Conservation (phyloP, 2,113 vertebrate genomes). For the Danionella cerebrum region DNA sequence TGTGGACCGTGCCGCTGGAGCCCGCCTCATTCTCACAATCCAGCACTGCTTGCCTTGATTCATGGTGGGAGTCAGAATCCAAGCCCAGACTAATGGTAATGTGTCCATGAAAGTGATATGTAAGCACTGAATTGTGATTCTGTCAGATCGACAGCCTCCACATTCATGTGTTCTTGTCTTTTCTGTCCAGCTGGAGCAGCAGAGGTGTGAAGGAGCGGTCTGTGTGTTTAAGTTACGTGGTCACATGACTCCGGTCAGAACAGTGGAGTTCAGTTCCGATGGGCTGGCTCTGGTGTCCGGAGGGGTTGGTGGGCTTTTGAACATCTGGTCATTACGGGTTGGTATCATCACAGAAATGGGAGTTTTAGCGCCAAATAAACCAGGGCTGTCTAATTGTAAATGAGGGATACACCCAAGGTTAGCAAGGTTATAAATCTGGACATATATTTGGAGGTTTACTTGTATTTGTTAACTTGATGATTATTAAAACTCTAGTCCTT, state of each 20-base stretch:
- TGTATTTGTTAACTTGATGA: no score
- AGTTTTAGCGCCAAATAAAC: no score
- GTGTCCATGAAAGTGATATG: background rate
- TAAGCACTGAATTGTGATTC: background rate
- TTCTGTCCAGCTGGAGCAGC: conserved; percentile 59
- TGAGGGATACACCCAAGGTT: no score
- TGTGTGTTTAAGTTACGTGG: conserved; percentile 86
- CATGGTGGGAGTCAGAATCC: conserved; percentile 79
- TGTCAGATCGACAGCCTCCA: background rate
- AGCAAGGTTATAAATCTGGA: no score
- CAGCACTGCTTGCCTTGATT: conserved; percentile 62
- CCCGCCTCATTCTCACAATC: conserved; percentile 58
- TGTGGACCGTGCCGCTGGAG: conserved; percentile 88
- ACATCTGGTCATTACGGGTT: conserved; percentile 95
- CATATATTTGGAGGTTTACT: no score
- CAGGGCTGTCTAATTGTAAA: no score
- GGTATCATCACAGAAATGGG: conserved; percentile 67
- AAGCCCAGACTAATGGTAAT: conserved; percentile 54
- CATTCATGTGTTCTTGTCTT: background rate
- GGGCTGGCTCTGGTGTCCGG: conserved; percentile 86
- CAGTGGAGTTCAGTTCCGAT: conserved; percentile 85
- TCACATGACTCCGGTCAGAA: conserved; percentile 88
- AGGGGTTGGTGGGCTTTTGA: conserved; percentile 90
- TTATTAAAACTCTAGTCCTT: no score
- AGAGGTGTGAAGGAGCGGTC: conserved; percentile 58